Evolutionary conservation across 2,113 vertebrate genomes (phyloP), one percentile per base, ranked within the genome.

Genomic region (Triplophysa dalaica): DNA sequence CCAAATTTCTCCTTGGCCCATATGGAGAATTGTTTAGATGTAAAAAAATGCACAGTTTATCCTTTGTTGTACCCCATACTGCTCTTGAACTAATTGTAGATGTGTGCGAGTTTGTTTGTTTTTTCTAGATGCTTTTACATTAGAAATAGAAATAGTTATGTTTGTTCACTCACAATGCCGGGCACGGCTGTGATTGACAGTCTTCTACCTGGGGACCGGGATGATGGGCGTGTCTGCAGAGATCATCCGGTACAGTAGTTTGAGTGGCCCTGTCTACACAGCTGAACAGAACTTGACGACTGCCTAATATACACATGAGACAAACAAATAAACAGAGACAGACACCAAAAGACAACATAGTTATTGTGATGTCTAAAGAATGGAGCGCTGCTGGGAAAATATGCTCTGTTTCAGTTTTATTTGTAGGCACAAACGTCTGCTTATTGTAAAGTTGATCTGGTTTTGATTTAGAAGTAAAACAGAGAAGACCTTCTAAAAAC

Each of bases 111-210:
- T 69, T 68, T 52, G 8, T 24, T 24, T 5, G 4, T 6, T 43
- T 69, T 69, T 24, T 52, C 22, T 29, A 29, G 45, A 48, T 17
- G 14, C 8, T 69, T 24, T 75, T 45, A 52, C 33, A 4, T 75
- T 22, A 61, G 17, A 62, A 70, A 70, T 62, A 22, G 21, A 33
- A 67, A 52, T 58, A 63, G 70, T 58, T 58, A 19, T 19, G 24
- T 61, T 21, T 38, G 21, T 52, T 50, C 4, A 62, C 96, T 95
- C 94, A 98, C 96, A 96, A 97, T 86, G 95, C 93, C 63, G 95
- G 94, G 83, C 96, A 98, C 5, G 94, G 90, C 84, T 94, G 95
- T 48, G 86, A 87, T 85, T 94, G 95, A 90, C 97, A 98, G 58
- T 93, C 90, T 68, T 96, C 95, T 78, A 94, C 94, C 85, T 91